phyloP scores from a whole-genome alignment of 2,797 vertebrate species.

The Uromys caudimaculatus region DNA sequence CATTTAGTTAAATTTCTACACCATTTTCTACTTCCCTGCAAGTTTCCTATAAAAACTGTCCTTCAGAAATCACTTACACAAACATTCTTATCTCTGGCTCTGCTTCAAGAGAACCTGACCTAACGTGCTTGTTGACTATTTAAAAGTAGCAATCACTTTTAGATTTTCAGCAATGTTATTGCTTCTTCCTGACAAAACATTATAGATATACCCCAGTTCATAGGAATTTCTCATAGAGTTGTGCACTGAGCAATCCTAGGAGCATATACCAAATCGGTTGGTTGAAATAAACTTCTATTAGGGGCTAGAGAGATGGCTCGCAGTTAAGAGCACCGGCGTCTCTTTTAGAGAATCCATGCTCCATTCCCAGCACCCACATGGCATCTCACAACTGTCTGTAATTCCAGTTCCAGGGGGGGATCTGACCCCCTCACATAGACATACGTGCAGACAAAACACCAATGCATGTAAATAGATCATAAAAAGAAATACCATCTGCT shows the following conservation, averaged over 20 bases:
- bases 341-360: neutral
- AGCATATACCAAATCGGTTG: neutral
- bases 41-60: neutral
- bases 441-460: neutral
- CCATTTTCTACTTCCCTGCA: neutral
- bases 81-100: conserved; percentile 6
- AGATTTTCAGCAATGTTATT: conserved; percentile 21
- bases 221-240: neutral
- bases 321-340: neutral
- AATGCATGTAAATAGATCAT: neutral
- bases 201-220: neutral
- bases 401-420: neutral
- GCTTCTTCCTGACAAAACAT: conserved; percentile 18
- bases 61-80: conserved; percentile 32
- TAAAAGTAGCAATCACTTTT: neutral
- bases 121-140: neutral
- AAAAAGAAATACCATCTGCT: neutral
- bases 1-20: neutral
- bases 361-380: neutral
- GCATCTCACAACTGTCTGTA: neutral
- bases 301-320: neutral
- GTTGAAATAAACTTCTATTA: neutral
- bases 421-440: neutral
- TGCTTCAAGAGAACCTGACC: neutral
- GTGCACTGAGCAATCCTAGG: neutral